Percentiles rank a stretch among this genome's conserved stretches.
Conservation (phyloP, 2,113 vertebrate genomes). For the Ardeotis arabs region DNA sequence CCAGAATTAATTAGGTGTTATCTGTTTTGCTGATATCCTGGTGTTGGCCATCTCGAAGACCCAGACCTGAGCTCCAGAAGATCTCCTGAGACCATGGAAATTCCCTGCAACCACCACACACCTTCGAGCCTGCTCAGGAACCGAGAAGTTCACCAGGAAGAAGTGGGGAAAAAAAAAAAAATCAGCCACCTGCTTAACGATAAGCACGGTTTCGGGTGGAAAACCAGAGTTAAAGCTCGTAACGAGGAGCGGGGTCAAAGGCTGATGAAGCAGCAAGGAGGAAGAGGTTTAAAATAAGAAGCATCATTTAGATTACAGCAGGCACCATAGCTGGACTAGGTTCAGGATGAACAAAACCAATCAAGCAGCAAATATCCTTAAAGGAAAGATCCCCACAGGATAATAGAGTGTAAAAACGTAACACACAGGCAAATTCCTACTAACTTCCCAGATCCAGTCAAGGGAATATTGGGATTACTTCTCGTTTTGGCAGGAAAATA, state of each 20-base stretch:
- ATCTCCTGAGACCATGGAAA: not conserved
- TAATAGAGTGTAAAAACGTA: not conserved
- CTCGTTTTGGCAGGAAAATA: not conserved
- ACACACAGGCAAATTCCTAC: not conserved
- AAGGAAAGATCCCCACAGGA: not conserved
- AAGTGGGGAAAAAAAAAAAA: not conserved
- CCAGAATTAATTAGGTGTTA: not conserved
- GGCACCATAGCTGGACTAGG: not conserved
- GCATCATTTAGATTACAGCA: not conserved
- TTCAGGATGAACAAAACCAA: not conserved
- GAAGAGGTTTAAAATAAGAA: not conserved
- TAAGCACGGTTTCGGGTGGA: not conserved
- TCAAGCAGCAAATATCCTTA: not conserved
- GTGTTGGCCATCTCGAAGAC: not conserved
- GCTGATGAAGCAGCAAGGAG: not conserved
- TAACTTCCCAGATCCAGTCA: not conserved
- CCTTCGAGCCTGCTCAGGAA: rapidly evolving
- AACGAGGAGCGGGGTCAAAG: not conserved
- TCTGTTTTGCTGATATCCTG: not conserved
- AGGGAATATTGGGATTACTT: not conserved
- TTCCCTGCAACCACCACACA: not conserved
- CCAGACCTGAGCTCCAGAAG: not conserved
- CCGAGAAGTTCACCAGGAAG: not conserved
- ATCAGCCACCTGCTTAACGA: not conserved
- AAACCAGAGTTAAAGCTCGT: not conserved